Evolutionary conservation across 2,888 invertebrate genomes (phyloP).

Genomic region (Eilema griseolum): DNA sequence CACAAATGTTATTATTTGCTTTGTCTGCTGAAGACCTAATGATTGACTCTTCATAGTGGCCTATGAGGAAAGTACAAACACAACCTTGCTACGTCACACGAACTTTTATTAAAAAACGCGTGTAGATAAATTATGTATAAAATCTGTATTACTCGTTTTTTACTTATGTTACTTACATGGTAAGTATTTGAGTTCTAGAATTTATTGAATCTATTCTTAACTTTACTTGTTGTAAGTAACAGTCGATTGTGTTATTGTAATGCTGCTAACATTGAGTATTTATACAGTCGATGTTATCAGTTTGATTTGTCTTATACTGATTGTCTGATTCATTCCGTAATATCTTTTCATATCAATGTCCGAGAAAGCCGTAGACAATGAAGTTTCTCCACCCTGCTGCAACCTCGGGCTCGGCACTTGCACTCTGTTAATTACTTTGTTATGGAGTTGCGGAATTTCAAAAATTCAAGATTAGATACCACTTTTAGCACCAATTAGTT

Average conservation of each 20-base stretch:
- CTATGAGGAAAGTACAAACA: neutral
- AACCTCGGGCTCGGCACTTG: no score
- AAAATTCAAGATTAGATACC: no score
- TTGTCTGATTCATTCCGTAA: neutral
- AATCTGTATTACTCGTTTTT: no score
- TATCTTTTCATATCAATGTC: neutral
- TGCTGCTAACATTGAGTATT: neutral
- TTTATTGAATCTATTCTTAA: neutral
- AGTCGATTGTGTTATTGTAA: neutral
- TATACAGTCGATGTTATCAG: constrained; percentile 6
- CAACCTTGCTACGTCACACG: neutral
- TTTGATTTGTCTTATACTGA: constrained; percentile 2
- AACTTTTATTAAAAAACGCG: neutral
- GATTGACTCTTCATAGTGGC: neutral
- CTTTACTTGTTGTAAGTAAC: neutral
- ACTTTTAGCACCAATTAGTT: no score
- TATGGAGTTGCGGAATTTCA: no score
- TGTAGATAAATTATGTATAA: neutral
- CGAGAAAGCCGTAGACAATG: neutral
- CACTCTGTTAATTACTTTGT: no score
- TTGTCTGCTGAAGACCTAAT: neutral
- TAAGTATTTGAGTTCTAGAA: neutral
- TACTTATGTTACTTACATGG: neutral
- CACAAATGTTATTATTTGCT: neutral
- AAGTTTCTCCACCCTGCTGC: neutral